These are phyloP conservation scores for Lasioglossum lativentre DNA, from an alignment of 2,888 invertebrate genomes.

Conservation along the genomic window DNA sequence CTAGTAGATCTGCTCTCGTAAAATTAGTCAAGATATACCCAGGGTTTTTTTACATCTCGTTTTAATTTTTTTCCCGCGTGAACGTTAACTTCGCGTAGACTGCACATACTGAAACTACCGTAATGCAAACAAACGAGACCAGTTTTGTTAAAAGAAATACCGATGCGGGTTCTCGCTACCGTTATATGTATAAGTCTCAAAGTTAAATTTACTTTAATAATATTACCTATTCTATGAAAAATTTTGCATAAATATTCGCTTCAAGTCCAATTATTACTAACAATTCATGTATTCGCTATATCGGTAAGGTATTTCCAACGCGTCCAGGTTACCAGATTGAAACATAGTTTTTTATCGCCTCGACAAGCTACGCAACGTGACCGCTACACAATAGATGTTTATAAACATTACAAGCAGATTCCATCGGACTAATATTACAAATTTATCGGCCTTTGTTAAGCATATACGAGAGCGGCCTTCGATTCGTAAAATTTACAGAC, in stretches of 20 bases:
- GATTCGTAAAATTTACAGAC: conserved; percentile 49
- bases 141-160: background rate
- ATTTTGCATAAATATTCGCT: background rate
- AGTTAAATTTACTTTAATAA: background rate
- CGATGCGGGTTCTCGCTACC: background rate
- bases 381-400: background rate
- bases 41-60: background rate
- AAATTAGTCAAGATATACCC: background rate
- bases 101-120: background rate
- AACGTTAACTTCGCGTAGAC: background rate
- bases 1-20: background rate
- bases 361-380: background rate
- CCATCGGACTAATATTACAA: conserved; percentile 10
- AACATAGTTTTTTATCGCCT: background rate
- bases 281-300: background rate
- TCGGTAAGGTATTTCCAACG: background rate
- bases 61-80: background rate
- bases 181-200: background rate
- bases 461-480: conserved; percentile 59
- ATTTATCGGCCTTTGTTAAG: conserved; percentile 56
- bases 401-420: background rate
- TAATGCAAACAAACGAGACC: background rate
- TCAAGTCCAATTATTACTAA: background rate
- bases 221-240: background rate
- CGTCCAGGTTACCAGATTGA: no score